phyloP scores from a whole-genome alignment of 2,113 vertebrate genomes.

The Malurus melanocephalus region DNA sequence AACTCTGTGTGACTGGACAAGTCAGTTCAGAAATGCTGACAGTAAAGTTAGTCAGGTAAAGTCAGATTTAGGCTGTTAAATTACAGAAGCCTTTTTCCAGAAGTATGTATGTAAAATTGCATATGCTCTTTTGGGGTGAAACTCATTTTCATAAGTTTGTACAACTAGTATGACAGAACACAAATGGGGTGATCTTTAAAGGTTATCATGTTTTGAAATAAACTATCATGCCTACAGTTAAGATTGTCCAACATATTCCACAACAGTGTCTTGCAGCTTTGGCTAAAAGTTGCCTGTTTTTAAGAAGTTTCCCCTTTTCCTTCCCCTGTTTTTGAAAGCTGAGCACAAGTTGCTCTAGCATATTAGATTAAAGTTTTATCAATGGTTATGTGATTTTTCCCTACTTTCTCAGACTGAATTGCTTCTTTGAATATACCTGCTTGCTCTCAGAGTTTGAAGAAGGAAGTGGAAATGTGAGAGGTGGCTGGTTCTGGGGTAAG shows the following conservation, averaged over 20 bases:
- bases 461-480: not conserved
- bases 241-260: not conserved
- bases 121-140: not conserved
- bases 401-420: not conserved
- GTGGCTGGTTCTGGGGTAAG: not conserved
- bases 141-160: not conserved
- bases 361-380: not conserved
- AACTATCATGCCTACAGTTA: not conserved
- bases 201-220: not conserved
- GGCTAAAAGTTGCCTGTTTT: not conserved
- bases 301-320: not conserved
- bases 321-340: not conserved
- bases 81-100: not conserved
- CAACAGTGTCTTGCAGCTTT: not conserved
- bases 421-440: not conserved
- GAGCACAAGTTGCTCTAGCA: not conserved
- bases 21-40: not conserved
- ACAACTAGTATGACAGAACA: not conserved
- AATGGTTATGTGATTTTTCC: not conserved
- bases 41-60: not conserved
- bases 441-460: not conserved
- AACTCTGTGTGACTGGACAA: not conserved
- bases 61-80: not conserved
- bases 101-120: not conserved
- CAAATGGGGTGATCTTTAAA: not conserved